Percentiles rank a stretch among this genome's conserved stretches.
phyloP scores from a whole-genome alignment of 2,888 invertebrate genomes.

The Gymnosoma rotundatum region DNA sequence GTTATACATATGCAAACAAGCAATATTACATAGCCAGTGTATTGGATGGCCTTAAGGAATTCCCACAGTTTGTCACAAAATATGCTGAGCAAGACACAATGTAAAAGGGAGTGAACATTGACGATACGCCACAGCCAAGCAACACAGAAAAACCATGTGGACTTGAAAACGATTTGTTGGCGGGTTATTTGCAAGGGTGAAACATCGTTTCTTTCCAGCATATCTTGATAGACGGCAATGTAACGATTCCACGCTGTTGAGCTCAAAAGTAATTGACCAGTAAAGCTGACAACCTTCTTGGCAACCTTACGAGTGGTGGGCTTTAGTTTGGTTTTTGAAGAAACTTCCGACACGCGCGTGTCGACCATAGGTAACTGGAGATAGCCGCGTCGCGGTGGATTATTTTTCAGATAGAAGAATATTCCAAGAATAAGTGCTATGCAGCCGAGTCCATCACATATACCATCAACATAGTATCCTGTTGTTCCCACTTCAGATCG shows the following conservation, averaged over 20 bases:
- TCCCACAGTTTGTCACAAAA: constrained; percentile 92
- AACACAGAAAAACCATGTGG: constrained; percentile 88
- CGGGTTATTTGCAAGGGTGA: constrained; percentile 83
- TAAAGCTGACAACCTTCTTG: constrained; percentile 86
- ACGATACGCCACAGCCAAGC: constrained; percentile 90
- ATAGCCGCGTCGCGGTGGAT: constrained; percentile 89
- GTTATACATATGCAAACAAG: constrained; percentile 87
- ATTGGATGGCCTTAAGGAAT: constrained; percentile 88
- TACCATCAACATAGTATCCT: constrained; percentile 92
- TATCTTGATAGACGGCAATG: constrained; percentile 89
- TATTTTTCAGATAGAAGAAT: constrained; percentile 87
- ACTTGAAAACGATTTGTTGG: constrained; percentile 86
- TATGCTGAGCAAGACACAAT: constrained; percentile 88
- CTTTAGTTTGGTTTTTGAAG: constrained; percentile 86
- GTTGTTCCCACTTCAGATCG: constrained; percentile 90
- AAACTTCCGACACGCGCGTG: constrained; percentile 80
- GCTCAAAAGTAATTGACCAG: constrained; percentile 88
- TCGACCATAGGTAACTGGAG: constrained; percentile 85
- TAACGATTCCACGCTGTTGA: constrained; percentile 93
- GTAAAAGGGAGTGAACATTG: constrained; percentile 90
- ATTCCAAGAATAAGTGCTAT: constrained; percentile 88
- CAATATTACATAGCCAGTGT: constrained; percentile 87
- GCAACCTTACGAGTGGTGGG: constrained; percentile 86
- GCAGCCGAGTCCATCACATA: constrained; percentile 91
- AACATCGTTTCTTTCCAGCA: constrained; percentile 86